A percentile compares a stretch with the other conserved stretches of the same genome.
These are phyloP conservation scores for Dryomyza anilis DNA, from an alignment of 2,888 invertebrate genomes.

Conservation along the genomic window DNA sequence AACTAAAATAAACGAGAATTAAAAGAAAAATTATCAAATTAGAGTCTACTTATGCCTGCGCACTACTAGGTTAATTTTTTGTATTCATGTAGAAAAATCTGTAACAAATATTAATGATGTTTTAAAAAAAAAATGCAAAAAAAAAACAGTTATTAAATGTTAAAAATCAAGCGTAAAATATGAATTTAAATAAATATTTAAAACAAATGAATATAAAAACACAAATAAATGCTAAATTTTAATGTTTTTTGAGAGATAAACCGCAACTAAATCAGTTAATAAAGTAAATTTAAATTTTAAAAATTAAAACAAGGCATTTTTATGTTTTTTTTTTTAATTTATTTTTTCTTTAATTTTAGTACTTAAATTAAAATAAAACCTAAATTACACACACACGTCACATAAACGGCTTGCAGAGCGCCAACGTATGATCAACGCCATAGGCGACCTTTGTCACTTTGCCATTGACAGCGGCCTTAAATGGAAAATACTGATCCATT, in stretches of 20 bases:
- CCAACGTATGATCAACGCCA: constrained; percentile 85
- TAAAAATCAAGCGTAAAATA: too few species aligned
- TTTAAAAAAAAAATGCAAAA: too few species aligned
- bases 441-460: constrained; percentile 75
- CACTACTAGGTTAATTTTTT: too few species aligned
- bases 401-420: constrained; percentile 75
- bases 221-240: background rate
- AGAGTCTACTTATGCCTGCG: too few species aligned
- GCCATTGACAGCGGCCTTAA: constrained; percentile 81
- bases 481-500: constrained; percentile 86
- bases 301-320: background rate
- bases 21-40: too few species aligned
- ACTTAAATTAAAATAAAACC: background rate
- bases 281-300: background rate
- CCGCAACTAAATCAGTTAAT: background rate
- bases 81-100: too few species aligned
- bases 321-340: background rate
- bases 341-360: background rate
- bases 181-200: too few species aligned
- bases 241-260: background rate
- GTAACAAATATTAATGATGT: too few species aligned
- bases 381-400: constrained; percentile 43
- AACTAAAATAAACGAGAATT: too few species aligned
- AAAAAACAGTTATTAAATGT: too few species aligned
- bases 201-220: too few species aligned